These are phyloP conservation scores for Scrobipalpa atriplicella DNA, from an alignment of 2,888 invertebrate species.

Conservation along the genomic window DNA sequence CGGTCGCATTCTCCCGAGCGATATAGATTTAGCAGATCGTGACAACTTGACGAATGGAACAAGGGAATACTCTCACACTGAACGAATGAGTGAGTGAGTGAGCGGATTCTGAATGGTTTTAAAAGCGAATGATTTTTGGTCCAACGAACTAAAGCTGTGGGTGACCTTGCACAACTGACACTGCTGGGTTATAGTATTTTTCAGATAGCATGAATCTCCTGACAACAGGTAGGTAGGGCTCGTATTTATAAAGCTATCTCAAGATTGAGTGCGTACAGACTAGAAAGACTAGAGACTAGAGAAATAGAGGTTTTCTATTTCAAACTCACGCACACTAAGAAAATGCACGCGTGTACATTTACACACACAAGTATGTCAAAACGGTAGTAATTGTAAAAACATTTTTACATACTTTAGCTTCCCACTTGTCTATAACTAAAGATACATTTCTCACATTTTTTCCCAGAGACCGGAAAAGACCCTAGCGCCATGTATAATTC, in stretches of 20 bases:
- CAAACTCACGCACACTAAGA: neutral
- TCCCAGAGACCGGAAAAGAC: conserved; percentile 31
- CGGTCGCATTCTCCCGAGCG: neutral
- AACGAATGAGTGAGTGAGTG: conserved; percentile 14
- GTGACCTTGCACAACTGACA: too few species aligned
- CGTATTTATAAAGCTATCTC: too few species aligned
- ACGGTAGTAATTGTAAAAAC: too few species aligned
- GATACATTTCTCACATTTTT: neutral
- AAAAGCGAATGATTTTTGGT: neutral
- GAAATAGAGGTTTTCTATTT: neutral
- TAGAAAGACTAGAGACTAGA: too few species aligned
- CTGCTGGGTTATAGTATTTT: too few species aligned
- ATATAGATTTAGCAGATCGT: conserved; percentile 16
- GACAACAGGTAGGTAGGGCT: too few species aligned
- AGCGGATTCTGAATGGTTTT: neutral
- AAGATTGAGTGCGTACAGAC: too few species aligned
- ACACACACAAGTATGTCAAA: too few species aligned
- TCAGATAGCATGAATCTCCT: too few species aligned
- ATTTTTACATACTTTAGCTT: neutral
- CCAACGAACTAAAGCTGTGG: too few species aligned
- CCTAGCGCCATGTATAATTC: conserved; percentile 50
- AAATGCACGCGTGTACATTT: too few species aligned
- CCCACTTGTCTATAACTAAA: neutral
- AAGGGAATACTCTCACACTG: conserved; percentile 21
- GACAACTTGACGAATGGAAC: conserved; percentile 22